Base-by-base conservation (phyloP, 1,140 invertebrate species). In the Bombus turneri region DNA sequence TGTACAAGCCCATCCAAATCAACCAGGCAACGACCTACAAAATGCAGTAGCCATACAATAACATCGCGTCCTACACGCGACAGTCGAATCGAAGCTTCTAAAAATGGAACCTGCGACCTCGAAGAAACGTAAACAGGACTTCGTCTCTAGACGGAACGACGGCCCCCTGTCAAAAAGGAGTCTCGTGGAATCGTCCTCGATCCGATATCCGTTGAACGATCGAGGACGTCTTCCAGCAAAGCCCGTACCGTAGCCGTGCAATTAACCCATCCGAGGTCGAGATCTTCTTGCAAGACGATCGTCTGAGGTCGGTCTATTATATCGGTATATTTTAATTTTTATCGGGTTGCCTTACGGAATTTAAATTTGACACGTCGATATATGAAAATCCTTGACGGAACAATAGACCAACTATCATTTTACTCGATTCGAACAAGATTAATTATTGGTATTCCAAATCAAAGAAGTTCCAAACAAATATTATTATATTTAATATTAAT, bases 111-210 rank as follows among this genome's bases (percentile, higher is more conserved):
- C 28, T 2, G 3, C 47, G 69, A 59, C 80, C 80, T 81, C 69
- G 80, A 31, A 10, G 79, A 72, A n/a, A 81, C 25, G 34, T 37
- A 28, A 59, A 71, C 72, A 73, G 28, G 12, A 57, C 83, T 83
- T 73, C 37, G 34, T 64, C 66, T 47, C 53, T 31, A 41, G 74
- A 47, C 69, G 34, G 39, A 28, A 5, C 69, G 69, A 43, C 76
- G 59, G 66, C 74, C 83, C 59, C 66, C 68, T 83, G 75, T 75
- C 73, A 41, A 81, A 85, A 83, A 81, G 81, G 12, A 5, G 28
- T 0, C 28, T 31, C 39, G 41, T 39, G 41, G 86, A 81, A 74
- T 86, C 86, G 78, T 76, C 79, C 34, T 64, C 77, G 79, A 53
- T 64, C 73, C 64, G 62, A 68, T 81, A 87, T 72, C 69, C 69